These are phyloP conservation scores for Pecten maximus DNA, from an alignment of 2,888 invertebrate genomes.

Conservation along the genomic window DNA sequence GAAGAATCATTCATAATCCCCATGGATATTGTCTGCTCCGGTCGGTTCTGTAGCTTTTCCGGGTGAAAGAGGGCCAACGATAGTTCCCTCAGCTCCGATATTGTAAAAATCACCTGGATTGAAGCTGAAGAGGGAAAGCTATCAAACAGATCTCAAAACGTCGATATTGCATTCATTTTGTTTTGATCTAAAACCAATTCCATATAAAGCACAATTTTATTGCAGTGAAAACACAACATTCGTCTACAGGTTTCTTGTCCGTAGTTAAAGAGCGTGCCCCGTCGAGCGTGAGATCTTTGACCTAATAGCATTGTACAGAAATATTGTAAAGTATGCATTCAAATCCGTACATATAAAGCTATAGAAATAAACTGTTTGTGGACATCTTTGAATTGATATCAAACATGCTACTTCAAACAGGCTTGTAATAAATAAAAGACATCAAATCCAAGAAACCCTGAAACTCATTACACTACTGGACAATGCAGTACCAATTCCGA, in stretches of 20 bases:
- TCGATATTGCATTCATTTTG: not conserved
- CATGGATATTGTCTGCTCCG: not conserved
- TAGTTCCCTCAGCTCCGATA: not conserved
- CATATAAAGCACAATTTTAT: conserved; percentile 15
- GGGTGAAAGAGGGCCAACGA: not conserved
- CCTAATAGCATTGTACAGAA: not conserved
- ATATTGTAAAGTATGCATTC: not conserved
- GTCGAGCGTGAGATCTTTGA: not conserved
- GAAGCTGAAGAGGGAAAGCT: not conserved
- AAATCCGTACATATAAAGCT: not conserved
- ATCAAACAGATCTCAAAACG: not conserved
- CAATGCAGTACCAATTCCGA: not conserved
- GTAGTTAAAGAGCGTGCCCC: not conserved
- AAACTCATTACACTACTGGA: not conserved
- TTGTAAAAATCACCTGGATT: conserved; percentile 13
- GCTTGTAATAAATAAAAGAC: not conserved
- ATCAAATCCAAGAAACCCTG: not conserved
- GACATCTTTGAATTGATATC: conserved; percentile 1
- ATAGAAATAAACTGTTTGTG: not conserved
- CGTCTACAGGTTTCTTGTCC: not conserved
- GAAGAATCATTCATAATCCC: not conserved
- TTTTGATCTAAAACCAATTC: conserved; percentile 33
- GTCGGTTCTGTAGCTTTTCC: not conserved
- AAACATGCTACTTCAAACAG: conserved; percentile 26
- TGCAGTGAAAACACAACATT: not conserved